Evolutionary conservation across 2,888 invertebrate genomes (phyloP).

Genomic region (Euphydryas editha): DNA sequence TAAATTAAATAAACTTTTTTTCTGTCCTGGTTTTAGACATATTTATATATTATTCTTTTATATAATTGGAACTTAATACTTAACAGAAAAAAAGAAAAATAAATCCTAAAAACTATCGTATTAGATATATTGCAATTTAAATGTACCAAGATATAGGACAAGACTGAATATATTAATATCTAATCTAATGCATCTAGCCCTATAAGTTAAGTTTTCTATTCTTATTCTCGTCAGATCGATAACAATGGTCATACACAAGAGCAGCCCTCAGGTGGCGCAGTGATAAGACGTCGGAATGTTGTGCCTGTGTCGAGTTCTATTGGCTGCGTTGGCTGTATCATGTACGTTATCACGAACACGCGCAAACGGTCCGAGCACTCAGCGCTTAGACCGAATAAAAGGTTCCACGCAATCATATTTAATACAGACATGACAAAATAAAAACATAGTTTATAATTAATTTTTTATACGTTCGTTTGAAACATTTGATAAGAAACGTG

Average conservation of each 20-base stretch:
- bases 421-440: constrained; percentile 14
- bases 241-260: constrained; percentile 28
- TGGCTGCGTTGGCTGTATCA: constrained; percentile 66
- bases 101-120: too few relatives aligned
- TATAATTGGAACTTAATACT: too few relatives aligned
- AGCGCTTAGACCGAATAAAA: constrained; percentile 70
- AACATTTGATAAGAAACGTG: neutral
- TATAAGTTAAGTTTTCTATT: too few relatives aligned
- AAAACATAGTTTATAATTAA: too few relatives aligned
- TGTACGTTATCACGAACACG: constrained; percentile 72
- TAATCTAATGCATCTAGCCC: too few relatives aligned
- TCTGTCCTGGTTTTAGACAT: too few relatives aligned
- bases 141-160: too few relatives aligned
- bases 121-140: too few relatives aligned
- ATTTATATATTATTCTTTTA: too few relatives aligned
- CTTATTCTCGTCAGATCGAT: constrained; percentile 28
- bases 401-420: constrained; percentile 56
- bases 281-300: constrained; percentile 67
- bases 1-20: too few relatives aligned
- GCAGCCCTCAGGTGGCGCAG: constrained; percentile 34
- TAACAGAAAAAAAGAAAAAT: too few relatives aligned
- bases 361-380: constrained; percentile 58
- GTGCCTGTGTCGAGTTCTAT: constrained; percentile 68
- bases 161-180: too few relatives aligned
- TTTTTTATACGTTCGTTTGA: neutral